Base-by-base conservation (phyloP, 2,113 vertebrate genomes). In the Neoarius graeffei region DNA sequence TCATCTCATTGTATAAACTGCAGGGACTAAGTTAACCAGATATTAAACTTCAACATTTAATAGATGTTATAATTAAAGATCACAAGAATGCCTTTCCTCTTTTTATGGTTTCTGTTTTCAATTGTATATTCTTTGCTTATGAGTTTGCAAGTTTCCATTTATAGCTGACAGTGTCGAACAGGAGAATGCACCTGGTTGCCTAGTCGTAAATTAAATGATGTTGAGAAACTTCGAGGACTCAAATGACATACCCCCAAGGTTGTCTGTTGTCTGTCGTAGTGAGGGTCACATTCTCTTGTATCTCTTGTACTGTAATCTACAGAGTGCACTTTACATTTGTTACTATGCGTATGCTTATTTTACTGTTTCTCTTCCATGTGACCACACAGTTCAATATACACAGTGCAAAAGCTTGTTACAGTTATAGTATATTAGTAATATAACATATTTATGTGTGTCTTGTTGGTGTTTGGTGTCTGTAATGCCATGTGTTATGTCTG, bases 101-200 rank as follows among this genome's bases (percentile, higher is more conserved):
- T 7, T 59, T 59, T 17, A 20, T 81, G 56, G 56, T 11, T 59
- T 81, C 79, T 81, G 35, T 81, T 59, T 81, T 59, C 8, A 59
- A 59, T 17, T 14, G 79, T 20, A 20, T 59, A 56, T 35, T 59
- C 27, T 81, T 80, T 80, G 52, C n/a, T 56, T 19, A 80, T 0
- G 25, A 86, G 59, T 87, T 87, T 81, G 69, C 81, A 84, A 73
- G 52, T 84, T 84, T 79, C 85, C 73, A 81, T 89, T 85, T 81
- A 87, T 89, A 89, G 71, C 64, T 69, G n/a, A 87, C 62, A 48
- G 74, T 84, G 60, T 64, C 1, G 23, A 74, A 56, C 79, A 86
- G 52, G 73, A 27, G 81, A 50, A 80, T 35, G 4, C 74, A 87
- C 81, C 82, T 81, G 85, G 71, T 48, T 71, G 62, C 35, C 50